A percentile compares a stretch with the other conserved stretches of the same genome.
These are phyloP conservation scores for Origma solitaria DNA, from an alignment of 2,113 vertebrate genomes.

Conservation along the genomic window DNA sequence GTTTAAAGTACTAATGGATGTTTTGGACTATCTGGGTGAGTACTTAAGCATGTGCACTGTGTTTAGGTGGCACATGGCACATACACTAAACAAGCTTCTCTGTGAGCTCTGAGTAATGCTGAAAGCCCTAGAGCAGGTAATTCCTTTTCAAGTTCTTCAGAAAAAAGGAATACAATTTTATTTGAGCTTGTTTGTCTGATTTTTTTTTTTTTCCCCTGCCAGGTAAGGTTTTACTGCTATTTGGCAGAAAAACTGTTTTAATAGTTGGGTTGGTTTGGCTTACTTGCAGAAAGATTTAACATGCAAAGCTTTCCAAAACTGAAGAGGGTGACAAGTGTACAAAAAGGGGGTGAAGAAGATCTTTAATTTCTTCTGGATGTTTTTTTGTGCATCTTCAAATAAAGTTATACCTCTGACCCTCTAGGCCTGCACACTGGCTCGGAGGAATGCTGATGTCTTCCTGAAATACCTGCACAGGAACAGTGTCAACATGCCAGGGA, in stretches of 20 bases:
- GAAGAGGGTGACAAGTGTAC: not conserved
- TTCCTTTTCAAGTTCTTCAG: not conserved
- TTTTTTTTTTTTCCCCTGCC: not conserved
- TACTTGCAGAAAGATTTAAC: not conserved
- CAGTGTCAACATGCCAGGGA: conserved; percentile 97
- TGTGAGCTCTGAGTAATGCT: not conserved
- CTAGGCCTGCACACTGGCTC: conserved; percentile 92
- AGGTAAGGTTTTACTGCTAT: not conserved
- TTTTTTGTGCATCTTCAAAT: not conserved
- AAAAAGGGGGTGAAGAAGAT: not conserved
- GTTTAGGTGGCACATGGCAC: not conserved
- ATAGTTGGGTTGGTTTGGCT: not conserved
- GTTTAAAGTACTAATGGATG: not conserved
- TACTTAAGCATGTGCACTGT: not conserved
- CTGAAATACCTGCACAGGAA: conserved; percentile 98
- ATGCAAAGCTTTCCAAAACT: not conserved
- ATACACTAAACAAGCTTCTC: not conserved
- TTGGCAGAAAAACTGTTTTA: not conserved
- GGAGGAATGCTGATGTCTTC: conserved; percentile 96
- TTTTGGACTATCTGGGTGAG: not conserved
- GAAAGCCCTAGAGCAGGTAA: not conserved
- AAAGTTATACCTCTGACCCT: not conserved
- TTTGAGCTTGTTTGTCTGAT: not conserved
- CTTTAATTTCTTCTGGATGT: not conserved
- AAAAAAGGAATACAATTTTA: not conserved